These are phyloP conservation scores for Diploptera punctata DNA, from an alignment of 2,888 invertebrate species.

Conservation along the genomic window DNA sequence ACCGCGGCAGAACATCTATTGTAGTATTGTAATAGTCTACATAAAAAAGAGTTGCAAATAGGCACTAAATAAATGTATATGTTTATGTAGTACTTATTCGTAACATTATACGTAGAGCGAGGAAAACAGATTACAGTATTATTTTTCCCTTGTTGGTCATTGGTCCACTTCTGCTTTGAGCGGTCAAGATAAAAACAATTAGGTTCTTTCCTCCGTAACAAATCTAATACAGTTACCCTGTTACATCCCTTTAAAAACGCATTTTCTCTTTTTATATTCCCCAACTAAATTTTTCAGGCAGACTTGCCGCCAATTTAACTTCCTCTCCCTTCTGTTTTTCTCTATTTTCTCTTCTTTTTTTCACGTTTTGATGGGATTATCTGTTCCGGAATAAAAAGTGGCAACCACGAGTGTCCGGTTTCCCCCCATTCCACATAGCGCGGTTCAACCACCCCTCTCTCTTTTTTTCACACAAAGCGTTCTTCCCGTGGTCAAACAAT, in stretches of 20 bases:
- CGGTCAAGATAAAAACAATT: conserved; percentile 6
- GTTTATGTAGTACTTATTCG: no score
- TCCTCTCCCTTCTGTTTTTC: conserved; percentile 23
- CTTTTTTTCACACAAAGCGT: conserved; percentile 37
- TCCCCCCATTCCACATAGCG: conserved; percentile 13
- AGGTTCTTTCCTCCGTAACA: conserved; percentile 14
- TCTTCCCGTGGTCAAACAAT: conserved; percentile 37
- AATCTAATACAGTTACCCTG: conserved; percentile 19
- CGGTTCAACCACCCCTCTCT: conserved; percentile 20
- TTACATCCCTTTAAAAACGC: conserved; percentile 25
- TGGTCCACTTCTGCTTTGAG: conserved; percentile 9
- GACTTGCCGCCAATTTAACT: conserved; percentile 28
- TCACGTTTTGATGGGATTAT: conserved; percentile 30
- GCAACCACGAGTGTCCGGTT: conserved; percentile 26
- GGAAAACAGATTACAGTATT: no score
- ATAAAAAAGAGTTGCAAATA: no score
- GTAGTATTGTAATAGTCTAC: no score
- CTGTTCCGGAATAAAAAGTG: conserved; percentile 24
- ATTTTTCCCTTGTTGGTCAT: not conserved
- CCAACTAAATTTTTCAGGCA: conserved; percentile 27
- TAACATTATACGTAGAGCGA: no score
- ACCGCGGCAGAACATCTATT: no score
- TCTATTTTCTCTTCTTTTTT: conserved; percentile 14
- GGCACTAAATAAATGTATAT: no score
- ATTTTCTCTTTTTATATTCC: conserved; percentile 22